phyloP scores from a whole-genome alignment of 2,797 vertebrate genomes.

The Echiichthys vipera region DNA sequence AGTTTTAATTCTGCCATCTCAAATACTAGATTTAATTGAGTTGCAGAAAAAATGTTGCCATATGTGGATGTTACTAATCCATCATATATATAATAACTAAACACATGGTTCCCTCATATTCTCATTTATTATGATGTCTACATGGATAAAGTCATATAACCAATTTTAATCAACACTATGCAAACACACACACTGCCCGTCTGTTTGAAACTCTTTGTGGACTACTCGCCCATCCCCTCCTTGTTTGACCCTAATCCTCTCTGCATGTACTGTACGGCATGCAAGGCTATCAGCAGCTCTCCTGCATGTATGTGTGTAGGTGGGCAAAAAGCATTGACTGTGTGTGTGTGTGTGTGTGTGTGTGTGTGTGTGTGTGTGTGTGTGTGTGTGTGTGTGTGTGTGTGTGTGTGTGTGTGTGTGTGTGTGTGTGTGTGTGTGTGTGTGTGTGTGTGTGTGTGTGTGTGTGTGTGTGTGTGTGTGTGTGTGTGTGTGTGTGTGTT shows the following conservation, averaged over 20 bases:
- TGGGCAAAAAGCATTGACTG: too few species aligned
- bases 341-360: conserved; percentile 22
- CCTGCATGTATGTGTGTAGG: too few species aligned
- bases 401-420: conserved; percentile 21
- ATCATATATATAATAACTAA: conserved; percentile 5
- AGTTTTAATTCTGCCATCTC: conserved; percentile 16
- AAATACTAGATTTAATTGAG: conserved; percentile 1
- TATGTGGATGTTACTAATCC: background rate
- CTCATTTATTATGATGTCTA: conserved; percentile 3
- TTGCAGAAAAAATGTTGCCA: conserved; percentile 6
- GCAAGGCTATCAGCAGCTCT: background rate
- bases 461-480: conserved; percentile 8
- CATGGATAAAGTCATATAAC: conserved; percentile 34
- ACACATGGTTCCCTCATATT: conserved; percentile 2
- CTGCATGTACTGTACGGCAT: conserved; percentile 22
- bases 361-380: conserved; percentile 22
- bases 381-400: conserved; percentile 19
- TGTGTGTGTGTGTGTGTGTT: conserved; percentile 22
- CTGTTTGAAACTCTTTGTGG: conserved; percentile 33
- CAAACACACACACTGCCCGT: background rate
- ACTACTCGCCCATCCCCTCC: conserved; percentile 41
- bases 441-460: conserved; percentile 7
- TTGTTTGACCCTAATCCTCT: conserved; percentile 61
- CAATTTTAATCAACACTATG: conserved; percentile 30
- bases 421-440: too few species aligned